A percentile compares a stretch with the other conserved stretches of the same genome.
Conservation (phyloP, 2,113 vertebrate genomes). For the Podiceps cristatus region DNA sequence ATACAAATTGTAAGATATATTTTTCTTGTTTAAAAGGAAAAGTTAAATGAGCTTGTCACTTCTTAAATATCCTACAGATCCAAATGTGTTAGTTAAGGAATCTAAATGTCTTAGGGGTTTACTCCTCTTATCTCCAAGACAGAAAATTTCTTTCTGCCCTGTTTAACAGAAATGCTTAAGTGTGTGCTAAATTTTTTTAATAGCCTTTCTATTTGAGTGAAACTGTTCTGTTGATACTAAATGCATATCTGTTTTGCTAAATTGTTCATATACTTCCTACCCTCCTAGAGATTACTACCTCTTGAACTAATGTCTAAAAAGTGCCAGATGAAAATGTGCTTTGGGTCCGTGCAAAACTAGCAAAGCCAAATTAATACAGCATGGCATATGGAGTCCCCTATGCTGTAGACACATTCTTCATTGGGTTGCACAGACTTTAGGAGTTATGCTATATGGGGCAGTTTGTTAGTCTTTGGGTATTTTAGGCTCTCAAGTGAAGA, state of each 20-base stretch:
- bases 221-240: background rate
- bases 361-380: background rate
- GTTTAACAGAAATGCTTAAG: background rate
- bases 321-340: background rate
- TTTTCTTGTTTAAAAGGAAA: background rate
- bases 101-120: background rate
- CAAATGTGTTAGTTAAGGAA: background rate
- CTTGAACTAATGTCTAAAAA: background rate
- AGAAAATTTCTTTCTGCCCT: conserved; percentile 7
- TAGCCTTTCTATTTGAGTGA: background rate
- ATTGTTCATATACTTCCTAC: background rate
- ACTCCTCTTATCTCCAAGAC: background rate
- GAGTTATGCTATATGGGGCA: background rate
- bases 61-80: background rate
- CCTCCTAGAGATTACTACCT: background rate
- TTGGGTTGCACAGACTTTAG: background rate
- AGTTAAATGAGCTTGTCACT: background rate
- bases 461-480: background rate
- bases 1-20: background rate
- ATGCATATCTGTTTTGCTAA: background rate
- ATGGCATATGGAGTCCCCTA: background rate
- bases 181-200: background rate
- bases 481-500: background rate
- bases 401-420: background rate
- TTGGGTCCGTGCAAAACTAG: background rate